Conservation (phyloP, 2,797 vertebrate species). For the Acanthornis magna region DNA sequence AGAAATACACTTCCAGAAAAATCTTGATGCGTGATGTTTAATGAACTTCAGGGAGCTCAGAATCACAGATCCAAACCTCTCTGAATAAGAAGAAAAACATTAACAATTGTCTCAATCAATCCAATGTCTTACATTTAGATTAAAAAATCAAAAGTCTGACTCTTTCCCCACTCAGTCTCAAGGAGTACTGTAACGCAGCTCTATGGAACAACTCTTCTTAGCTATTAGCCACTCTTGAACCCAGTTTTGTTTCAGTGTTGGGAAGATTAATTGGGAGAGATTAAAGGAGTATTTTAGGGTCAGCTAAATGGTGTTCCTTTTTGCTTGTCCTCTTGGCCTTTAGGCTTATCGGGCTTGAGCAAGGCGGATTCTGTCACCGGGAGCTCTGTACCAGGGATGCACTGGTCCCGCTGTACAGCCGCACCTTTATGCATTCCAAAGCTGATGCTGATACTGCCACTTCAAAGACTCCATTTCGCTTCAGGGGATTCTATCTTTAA, state of each 20-base stretch:
- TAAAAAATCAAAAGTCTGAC: background rate
- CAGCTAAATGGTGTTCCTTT: background rate
- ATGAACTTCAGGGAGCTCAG: slow-evolving; percentile 4
- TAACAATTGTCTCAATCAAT: background rate
- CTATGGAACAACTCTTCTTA: background rate
- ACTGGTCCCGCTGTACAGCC: background rate
- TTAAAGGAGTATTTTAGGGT: slow-evolving; percentile 5
- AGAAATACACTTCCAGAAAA: slow-evolving; percentile 14
- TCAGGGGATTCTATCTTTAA: slow-evolving; percentile 66
- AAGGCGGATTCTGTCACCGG: background rate
- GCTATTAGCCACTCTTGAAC: background rate
- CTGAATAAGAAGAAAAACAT: background rate
- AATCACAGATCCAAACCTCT: background rate
- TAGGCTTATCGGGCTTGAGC: background rate
- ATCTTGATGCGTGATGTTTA: slow-evolving; percentile 26
- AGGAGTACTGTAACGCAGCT: background rate
- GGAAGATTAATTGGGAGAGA: background rate
- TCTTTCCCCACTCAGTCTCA: background rate
- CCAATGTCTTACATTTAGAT: background rate
- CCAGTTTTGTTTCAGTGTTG: background rate
- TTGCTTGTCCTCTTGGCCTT: background rate
- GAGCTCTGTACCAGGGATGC: background rate
- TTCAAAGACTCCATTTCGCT: slow-evolving; percentile 67
- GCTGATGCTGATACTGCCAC: slow-evolving; percentile 44
- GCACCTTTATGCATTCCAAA: slow-evolving; percentile 46